Base-by-base conservation (phyloP, 2,797 vertebrate species). In the Microhierax caerulescens region DNA sequence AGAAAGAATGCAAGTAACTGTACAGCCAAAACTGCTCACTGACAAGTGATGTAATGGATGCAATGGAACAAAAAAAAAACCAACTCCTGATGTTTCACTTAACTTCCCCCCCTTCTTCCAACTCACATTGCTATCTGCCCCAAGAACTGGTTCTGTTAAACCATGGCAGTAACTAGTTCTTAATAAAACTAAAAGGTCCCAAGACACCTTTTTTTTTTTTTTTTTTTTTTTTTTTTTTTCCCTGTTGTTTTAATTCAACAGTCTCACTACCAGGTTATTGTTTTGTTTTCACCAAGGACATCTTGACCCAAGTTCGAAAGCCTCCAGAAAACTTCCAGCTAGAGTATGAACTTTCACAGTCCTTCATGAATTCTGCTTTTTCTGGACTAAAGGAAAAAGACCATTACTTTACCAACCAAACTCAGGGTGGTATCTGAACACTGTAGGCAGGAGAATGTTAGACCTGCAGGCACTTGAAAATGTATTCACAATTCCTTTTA, bases 301-400 rank as follows among this genome's bases (percentile, higher is more conserved):
- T 99, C 98, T 99, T 99, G 85, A 99, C 99, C 99, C 99, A 99
- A 45, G 99, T 99, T 65, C 99, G 98, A 98, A 99, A 99, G 72
- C 99, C 99, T 37, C 99, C 99, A 0, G 99, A 99, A 98, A 99
- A 99, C 76, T 99, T 99, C 99, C 99, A 99, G 97, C 98, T 99
- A 95, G 99, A 99, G 95, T 99, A 99, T 70, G 99, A 99, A 25
- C 98, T 99, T 98, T 99, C 99, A 86, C 99, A 99, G 50, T 98
- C 98, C 97, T 98, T 99, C 99, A 99, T 99, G 94, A 99, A 99
- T 64, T 96, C 88, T 1, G 98, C 98, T 94, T 98, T 98, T 97
- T 99, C 98, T 50, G 87, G 54, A 96, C 99, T 99, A 73, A 73
- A 81, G 85, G 21, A 57, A 68, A 79, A 32, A 85, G 54, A 64